Evolutionary conservation across 2,888 invertebrate genomes (phyloP).

Genomic region (Drosophila anomalata): DNA sequence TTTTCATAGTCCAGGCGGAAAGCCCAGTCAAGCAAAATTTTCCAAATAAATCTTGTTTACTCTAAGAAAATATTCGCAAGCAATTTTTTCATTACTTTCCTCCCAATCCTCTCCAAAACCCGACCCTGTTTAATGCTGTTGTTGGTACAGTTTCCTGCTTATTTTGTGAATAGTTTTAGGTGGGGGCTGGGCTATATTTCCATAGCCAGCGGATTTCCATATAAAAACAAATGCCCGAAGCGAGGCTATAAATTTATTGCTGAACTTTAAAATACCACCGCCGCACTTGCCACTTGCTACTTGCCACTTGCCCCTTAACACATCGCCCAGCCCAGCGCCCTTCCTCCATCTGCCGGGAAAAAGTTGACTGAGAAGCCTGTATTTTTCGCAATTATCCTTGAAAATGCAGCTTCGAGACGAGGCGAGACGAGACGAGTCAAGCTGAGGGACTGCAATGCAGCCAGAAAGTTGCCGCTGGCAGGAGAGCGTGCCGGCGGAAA

Average conservation of each 20-base stretch:
- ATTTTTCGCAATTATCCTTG: constrained; percentile 72
- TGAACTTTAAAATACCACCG: constrained; percentile 74
- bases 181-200: constrained; percentile 2
- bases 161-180: constrained; percentile 56
- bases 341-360: neutral
- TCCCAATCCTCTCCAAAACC: neutral
- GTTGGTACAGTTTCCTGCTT: constrained; percentile 38
- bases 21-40: neutral
- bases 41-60: constrained; percentile 55
- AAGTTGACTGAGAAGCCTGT: constrained; percentile 38
- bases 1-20: neutral
- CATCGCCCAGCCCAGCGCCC: constrained; percentile 1
- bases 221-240: constrained; percentile 52
- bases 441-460: constrained; percentile 34
- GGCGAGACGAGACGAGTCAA: constrained; percentile 16
- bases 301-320: constrained; percentile 30
- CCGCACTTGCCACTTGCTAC: constrained; percentile 41
- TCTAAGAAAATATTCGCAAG: constrained; percentile 54
- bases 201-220: constrained; percentile 26
- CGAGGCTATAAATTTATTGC: constrained; percentile 71
- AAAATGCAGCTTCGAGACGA: constrained; percentile 57
- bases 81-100: constrained; percentile 63
- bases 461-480: constrained; percentile 58
- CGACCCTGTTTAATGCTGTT: constrained; percentile 1
- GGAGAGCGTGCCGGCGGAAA: constrained; percentile 50